Conservation (phyloP, 2,797 vertebrate species). For the Podarcis lilfordi region DNA sequence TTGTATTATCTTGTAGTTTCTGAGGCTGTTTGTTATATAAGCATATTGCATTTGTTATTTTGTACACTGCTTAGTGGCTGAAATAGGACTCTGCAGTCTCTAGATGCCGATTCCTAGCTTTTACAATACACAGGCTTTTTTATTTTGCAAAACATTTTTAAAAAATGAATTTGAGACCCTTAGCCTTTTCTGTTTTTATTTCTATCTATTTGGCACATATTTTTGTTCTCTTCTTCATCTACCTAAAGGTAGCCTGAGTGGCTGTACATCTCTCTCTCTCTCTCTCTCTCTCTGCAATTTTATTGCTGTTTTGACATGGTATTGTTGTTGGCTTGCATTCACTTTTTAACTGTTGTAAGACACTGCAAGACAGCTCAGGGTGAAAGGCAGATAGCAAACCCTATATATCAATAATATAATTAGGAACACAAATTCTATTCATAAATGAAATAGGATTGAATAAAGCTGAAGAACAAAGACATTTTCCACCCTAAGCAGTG, state of each 20-base stretch:
- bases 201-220: not conserved
- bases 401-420: not conserved
- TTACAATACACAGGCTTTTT: no score
- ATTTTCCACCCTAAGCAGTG: slow-evolving; percentile 32
- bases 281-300: not conserved
- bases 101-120: no score
- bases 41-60: no score
- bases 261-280: not conserved
- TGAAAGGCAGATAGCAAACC: slow-evolving; percentile 32
- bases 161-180: no score
- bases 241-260: not conserved
- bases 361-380: not conserved
- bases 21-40: no score
- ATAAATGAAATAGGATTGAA: not conserved
- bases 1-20: no score
- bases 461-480: slow-evolving; percentile 42
- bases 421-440: not conserved
- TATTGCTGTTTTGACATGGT: not conserved
- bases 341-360: not conserved
- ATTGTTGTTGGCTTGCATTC: not conserved
- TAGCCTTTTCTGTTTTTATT: not conserved
- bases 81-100: no score
- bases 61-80: no score
- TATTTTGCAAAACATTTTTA: no score
- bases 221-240: not conserved